Evolutionary conservation across 2,888 invertebrate species (phyloP).

Genomic region (Pedicia rivosa): DNA sequence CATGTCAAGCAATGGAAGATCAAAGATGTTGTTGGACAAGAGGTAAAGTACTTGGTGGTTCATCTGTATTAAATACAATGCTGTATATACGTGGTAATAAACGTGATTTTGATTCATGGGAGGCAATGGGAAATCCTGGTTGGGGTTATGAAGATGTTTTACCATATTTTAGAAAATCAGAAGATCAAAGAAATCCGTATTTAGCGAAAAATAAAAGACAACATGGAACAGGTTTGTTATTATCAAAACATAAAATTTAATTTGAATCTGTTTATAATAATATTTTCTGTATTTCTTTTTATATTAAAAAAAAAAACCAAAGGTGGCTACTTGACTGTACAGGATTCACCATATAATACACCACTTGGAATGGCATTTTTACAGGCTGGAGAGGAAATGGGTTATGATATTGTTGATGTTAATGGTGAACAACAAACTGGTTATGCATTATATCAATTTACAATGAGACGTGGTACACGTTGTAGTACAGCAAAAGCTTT

Average conservation of each 20-base stretch:
- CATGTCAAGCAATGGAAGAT: constrained; percentile 76
- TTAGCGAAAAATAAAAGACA: constrained; percentile 54
- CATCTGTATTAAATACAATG: constrained; percentile 81
- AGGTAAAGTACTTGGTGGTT: constrained; percentile 78
- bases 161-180: constrained; percentile 71
- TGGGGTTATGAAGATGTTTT: constrained; percentile 75
- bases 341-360: constrained; percentile 36
- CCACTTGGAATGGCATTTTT: constrained; percentile 72
- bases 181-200: constrained; percentile 80
- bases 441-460: constrained; percentile 72
- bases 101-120: constrained; percentile 80
- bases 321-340: constrained; percentile 32
- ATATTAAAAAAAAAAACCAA: no score
- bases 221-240: constrained; percentile 46
- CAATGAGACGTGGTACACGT: constrained; percentile 70
- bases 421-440: constrained; percentile 80
- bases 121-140: constrained; percentile 64
- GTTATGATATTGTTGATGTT: constrained; percentile 70
- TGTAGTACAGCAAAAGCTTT: constrained; percentile 79
- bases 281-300: background rate
- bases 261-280: background rate
- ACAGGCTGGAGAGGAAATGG: constrained; percentile 85
- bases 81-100: constrained; percentile 78
- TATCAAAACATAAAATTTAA: background rate
- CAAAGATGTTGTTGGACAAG: constrained; percentile 77